Evolutionary conservation across 2,113 vertebrate genomes (phyloP), one percentile per base, ranked within the genome.

Genomic region (Tupaia chinensis): DNA sequence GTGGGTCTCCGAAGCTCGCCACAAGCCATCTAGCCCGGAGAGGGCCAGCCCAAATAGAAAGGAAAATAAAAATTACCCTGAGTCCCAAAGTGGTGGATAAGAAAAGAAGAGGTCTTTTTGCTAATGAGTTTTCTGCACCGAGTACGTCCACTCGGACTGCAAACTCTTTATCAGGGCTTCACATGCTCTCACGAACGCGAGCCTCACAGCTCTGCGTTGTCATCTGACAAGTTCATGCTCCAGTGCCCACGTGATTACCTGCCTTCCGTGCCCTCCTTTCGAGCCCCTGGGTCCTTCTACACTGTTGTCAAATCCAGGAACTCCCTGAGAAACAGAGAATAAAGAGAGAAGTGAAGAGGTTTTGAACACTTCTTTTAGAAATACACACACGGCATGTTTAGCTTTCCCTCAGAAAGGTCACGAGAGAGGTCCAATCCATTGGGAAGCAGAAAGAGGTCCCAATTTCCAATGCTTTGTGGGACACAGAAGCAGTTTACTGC

Each of bases 231-330:
- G 7, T 34, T 82, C 20, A 77, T 11, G 54, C 9, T 72, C 72
- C 66, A 89, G 93, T 65, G 66, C 65, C 90, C 88, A 69, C 66
- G 58, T 61, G 84, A 60, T 97, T 97, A 98, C 98, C 63, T 95
- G 87, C 81, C 69, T 86, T 87, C 98, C 98, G 11, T 0, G 63
- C 32, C 95, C 95, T 92, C 97, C 98, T 95, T 95, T 94, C 80
- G 89, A 87, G 68, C 98, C 98, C 73, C 56, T 94, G 70, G 80
- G 56, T 97, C 98, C 98, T 92, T 61, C 27, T 78, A 85, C 27
- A 58, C 3, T 69, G 81, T 20, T 97, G 65, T 97, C 96, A 73
- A 91, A 16, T 89, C 98, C 98, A 97, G 93, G 87, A 83, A 85
- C 25, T 79, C 98, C 98, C 98, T 98, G 81, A 92, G 95, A 80